These are phyloP conservation scores for Scomber japonicus DNA, from an alignment of 2,113 vertebrate species.

Conservation along the genomic window DNA sequence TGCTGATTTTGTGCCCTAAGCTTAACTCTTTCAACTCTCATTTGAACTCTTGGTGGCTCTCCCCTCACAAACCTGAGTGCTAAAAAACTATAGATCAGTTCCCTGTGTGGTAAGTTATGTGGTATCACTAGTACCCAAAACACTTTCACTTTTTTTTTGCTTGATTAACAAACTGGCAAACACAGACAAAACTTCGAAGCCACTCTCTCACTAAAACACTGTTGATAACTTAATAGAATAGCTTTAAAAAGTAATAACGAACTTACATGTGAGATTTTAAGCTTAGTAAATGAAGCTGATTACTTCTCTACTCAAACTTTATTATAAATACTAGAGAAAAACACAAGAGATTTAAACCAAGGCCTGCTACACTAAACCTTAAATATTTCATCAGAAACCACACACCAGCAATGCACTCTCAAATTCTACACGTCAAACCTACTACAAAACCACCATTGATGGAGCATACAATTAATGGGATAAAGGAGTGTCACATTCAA, in stretches of 20 bases:
- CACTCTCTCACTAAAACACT: background rate
- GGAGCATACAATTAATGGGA: background rate
- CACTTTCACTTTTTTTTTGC: background rate
- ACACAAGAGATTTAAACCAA: background rate
- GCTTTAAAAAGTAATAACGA: background rate
- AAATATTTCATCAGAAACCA: conserved; percentile 46
- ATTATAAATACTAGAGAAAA: background rate
- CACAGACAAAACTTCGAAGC: background rate
- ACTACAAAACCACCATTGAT: background rate
- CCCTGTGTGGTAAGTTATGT: background rate
- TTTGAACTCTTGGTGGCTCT: background rate
- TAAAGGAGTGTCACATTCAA: background rate
- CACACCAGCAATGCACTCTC: conserved; percentile 18
- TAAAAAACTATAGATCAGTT: background rate
- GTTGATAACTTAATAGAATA: background rate
- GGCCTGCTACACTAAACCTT: background rate
- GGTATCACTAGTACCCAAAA: background rate
- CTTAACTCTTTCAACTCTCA: too few species aligned
- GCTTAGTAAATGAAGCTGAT: background rate
- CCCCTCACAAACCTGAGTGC: background rate
- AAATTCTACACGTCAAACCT: conserved; percentile 4
- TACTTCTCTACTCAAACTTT: background rate
- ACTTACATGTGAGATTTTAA: background rate
- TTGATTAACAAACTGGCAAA: background rate
- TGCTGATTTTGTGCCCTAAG: too few species aligned